phyloP scores from a whole-genome alignment of 1,140 invertebrate genomes.

The Notospermus geniculatus region DNA sequence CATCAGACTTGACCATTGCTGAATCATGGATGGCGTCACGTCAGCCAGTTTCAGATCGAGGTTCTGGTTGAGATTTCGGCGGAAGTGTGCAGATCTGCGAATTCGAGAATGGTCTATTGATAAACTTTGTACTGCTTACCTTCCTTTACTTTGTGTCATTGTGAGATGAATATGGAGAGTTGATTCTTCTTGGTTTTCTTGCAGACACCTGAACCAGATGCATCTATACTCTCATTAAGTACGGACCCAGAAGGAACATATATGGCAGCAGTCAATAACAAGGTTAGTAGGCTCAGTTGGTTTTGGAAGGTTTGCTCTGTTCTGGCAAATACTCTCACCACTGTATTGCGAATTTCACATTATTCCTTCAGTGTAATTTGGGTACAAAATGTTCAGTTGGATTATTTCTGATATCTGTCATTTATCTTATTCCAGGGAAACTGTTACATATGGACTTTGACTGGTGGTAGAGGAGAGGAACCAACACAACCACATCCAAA shows the following conservation, averaged over 20 bases:
- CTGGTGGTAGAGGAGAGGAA: slow-evolving; percentile 52
- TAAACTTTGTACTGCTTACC: not conserved
- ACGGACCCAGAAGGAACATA: slow-evolving; percentile 81
- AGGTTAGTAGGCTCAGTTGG: no score
- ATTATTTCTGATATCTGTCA: no score
- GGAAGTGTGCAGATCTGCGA: no score
- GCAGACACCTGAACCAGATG: slow-evolving; percentile 85
- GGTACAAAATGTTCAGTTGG: no score
- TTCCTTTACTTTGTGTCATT: not conserved
- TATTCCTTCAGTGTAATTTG: slow-evolving; percentile 10
- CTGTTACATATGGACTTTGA: slow-evolving; percentile 78
- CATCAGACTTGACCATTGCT: no score
- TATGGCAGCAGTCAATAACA: slow-evolving; percentile 92
- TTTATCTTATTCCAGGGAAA: slow-evolving; percentile 61
- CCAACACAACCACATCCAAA: slow-evolving; percentile 75
- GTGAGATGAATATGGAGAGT: not conserved
- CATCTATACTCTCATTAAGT: slow-evolving; percentile 82
- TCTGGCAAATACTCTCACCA: no score
- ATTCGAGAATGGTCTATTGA: no score
- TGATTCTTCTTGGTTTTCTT: slow-evolving; percentile 25
- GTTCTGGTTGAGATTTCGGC: no score
- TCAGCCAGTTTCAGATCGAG: no score
- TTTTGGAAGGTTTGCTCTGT: no score
- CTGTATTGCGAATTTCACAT: no score
- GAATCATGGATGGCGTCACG: no score